phyloP scores from a whole-genome alignment of 2,113 vertebrate genomes.

The Aviceda subcristata region DNA sequence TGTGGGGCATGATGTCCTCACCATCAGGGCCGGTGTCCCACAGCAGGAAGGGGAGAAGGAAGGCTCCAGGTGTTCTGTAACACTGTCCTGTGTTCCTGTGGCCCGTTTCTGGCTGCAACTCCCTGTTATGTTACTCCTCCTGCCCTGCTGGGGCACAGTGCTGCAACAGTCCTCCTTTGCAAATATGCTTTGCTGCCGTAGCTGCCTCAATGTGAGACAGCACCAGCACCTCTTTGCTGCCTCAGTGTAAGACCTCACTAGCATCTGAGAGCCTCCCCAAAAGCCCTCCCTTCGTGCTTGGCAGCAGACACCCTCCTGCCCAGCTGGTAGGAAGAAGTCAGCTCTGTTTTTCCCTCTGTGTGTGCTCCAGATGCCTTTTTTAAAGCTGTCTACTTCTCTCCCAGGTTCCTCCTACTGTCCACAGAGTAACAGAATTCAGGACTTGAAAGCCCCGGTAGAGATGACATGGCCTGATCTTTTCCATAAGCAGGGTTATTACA shows the following conservation, averaged over 20 bases:
- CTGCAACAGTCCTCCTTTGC: neutral
- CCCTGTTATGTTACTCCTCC: neutral
- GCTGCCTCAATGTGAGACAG: neutral
- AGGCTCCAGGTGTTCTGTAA: neutral
- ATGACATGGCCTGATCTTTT: neutral
- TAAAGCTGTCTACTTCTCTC: neutral
- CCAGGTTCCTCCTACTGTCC: neutral
- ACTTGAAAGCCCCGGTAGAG: neutral
- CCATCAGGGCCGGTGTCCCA: neutral
- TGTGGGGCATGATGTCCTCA: neutral
- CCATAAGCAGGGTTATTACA: neutral
- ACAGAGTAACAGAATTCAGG: neutral
- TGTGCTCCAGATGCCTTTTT: neutral
- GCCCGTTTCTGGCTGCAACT: neutral
- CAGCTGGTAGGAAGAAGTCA: neutral
- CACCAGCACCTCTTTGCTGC: neutral
- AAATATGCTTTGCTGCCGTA: neutral
- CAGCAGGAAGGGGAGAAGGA: neutral
- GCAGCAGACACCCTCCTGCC: neutral
- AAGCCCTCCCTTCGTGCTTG: neutral
- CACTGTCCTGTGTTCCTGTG: neutral
- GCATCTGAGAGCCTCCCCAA: neutral
- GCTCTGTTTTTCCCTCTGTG: neutral
- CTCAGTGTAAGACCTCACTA: neutral
- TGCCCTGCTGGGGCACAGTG: neutral